These are phyloP conservation scores for Bibio marci DNA, from an alignment of 2,888 invertebrate species.

Conservation along the genomic window DNA sequence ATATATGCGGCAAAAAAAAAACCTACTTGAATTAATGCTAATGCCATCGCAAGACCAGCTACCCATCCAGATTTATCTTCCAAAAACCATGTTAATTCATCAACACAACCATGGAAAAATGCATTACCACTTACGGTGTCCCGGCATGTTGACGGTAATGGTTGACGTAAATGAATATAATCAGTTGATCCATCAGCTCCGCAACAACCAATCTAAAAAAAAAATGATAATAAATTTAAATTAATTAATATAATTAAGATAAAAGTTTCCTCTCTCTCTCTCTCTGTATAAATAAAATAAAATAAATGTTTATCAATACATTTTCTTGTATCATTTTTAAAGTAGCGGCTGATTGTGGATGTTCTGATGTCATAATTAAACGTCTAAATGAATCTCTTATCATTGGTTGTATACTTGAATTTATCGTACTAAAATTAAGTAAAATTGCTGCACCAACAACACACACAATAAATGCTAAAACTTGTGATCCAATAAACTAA, in stretches of 20 bases:
- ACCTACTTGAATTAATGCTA: slow-evolving; percentile 65
- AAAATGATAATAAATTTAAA: slow-evolving; percentile 1
- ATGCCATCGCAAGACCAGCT: slow-evolving; percentile 56
- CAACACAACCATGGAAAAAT: slow-evolving; percentile 75
- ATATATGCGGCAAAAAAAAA: too few species aligned
- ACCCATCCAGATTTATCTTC: slow-evolving; percentile 72
- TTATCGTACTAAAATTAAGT: slow-evolving; percentile 61
- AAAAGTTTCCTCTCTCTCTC: too few species aligned
- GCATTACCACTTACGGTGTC: slow-evolving; percentile 80
- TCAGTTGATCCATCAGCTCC: slow-evolving; percentile 77
- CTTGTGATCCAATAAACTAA: slow-evolving; percentile 60
- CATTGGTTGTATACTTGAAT: slow-evolving; percentile 63
- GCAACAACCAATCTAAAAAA: slow-evolving; percentile 64
- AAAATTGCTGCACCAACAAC: slow-evolving; percentile 59
- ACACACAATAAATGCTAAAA: slow-evolving; percentile 50
- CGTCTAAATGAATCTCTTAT: slow-evolving; percentile 50
- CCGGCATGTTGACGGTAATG: slow-evolving; percentile 66
- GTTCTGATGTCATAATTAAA: slow-evolving; percentile 60
- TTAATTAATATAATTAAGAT: too few species aligned
- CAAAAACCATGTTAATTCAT: slow-evolving; percentile 75
- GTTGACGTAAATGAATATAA: slow-evolving; percentile 57
- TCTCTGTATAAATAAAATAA: too few species aligned
- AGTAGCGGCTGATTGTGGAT: slow-evolving; percentile 45
- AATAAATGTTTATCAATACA: too few species aligned
- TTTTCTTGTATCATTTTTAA: slow-evolving; percentile 71